Evolutionary conservation across 2,797 vertebrate genomes (phyloP).

Genomic region (Buceros bicornis): DNA sequence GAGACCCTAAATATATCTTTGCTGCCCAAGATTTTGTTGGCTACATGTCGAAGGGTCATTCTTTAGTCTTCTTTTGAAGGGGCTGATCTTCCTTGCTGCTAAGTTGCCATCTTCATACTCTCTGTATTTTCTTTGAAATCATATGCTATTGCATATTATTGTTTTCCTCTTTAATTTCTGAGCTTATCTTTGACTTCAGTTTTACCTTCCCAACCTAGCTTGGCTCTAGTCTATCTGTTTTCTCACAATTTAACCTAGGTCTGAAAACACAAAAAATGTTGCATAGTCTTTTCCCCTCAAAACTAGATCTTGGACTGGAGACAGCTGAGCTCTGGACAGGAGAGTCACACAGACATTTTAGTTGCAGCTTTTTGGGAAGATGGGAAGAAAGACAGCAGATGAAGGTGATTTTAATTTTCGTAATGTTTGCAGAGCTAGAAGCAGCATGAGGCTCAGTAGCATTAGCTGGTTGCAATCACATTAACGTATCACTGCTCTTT

Average conservation of each 20-base stretch:
- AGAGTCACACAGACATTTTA: neutral
- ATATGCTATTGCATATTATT: neutral
- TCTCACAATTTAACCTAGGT: neutral
- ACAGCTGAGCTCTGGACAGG: neutral
- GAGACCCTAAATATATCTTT: neutral
- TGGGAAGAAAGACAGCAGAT: neutral
- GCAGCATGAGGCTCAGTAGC: neutral
- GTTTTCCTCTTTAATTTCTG: neutral
- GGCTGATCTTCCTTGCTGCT: neutral
- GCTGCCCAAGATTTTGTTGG: neutral
- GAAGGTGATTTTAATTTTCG: neutral
- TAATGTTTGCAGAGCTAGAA: neutral
- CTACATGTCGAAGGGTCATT: fast-evolving
- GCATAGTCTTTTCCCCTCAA: neutral
- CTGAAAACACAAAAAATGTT: neutral
- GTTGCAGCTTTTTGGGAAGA: neutral
- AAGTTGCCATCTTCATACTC: neutral
- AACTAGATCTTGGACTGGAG: neutral
- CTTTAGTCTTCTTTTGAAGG: neutral
- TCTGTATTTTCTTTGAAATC: neutral
- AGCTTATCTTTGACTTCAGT: neutral
- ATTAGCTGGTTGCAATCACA: neutral
- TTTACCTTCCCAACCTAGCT: neutral
- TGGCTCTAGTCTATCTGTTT: neutral
- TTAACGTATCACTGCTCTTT: neutral